Percentiles rank a stretch among this genome's conserved stretches.
These are phyloP conservation scores for Chloroceryle amazona DNA, from an alignment of 2,797 vertebrate genomes.

Conservation along the genomic window DNA sequence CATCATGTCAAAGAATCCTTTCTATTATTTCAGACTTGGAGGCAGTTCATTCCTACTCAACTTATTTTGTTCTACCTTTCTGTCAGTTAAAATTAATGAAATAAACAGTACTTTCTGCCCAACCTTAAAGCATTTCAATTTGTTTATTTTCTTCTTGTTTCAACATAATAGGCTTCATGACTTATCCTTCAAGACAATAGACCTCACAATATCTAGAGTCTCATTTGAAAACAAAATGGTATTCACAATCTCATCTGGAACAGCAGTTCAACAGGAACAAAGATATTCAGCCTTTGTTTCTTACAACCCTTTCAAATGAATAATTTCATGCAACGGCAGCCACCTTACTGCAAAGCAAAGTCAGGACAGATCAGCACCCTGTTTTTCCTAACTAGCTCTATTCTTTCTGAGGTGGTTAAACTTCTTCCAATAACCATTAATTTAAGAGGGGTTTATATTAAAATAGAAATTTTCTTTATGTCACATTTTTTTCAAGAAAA, in stretches of 20 bases:
- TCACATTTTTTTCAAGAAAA: background rate
- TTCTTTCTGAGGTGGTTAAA: background rate
- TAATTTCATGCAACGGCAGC: background rate
- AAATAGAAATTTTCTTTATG: background rate
- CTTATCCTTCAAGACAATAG: background rate
- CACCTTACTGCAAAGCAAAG: background rate
- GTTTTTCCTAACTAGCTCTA: background rate
- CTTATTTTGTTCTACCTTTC: background rate
- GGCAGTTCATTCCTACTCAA: background rate
- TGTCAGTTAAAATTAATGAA: background rate
- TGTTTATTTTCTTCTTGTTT: background rate
- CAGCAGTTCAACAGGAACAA: fast-evolving
- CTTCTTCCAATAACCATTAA: background rate
- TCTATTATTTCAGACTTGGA: background rate
- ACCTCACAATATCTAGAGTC: background rate
- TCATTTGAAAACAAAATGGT: background rate
- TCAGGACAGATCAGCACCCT: background rate
- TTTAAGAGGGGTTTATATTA: background rate
- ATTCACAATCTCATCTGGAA: background rate
- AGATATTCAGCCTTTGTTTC: background rate
- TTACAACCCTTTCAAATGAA: background rate
- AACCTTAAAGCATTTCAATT: background rate
- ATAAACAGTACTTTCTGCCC: background rate
- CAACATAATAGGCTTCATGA: background rate
- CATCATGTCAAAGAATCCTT: background rate